phyloP scores from a whole-genome alignment of 2,888 invertebrate genomes.

The Acanthoscelides obtectus region DNA sequence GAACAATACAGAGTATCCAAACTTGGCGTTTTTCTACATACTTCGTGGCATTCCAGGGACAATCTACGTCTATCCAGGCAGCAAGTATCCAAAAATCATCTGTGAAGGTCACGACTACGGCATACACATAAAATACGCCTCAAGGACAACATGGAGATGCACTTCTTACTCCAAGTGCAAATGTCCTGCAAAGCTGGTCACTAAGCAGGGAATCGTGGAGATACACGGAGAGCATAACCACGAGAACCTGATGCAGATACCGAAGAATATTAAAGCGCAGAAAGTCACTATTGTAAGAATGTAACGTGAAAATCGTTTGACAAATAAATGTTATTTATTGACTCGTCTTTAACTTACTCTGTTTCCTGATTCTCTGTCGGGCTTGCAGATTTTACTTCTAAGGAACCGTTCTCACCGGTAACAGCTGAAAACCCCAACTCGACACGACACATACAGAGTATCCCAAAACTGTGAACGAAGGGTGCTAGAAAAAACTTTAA shows the following conservation, averaged over 20 bases:
- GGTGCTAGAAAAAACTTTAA: too few relatives aligned
- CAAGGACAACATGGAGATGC: constrained; percentile 29
- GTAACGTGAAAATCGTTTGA: background rate
- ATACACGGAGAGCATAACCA: constrained; percentile 28
- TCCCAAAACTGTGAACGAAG: too few relatives aligned
- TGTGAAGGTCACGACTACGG: constrained; percentile 26
- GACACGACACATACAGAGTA: too few relatives aligned
- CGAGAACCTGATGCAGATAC: background rate
- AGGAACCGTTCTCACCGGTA: too few relatives aligned
- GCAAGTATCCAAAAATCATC: constrained; percentile 31
- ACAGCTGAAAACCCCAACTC: too few relatives aligned
- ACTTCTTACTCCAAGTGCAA: constrained; percentile 24
- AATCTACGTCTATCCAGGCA: constrained; percentile 26
- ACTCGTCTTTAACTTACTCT: too few relatives aligned
- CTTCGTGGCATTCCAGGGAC: constrained; percentile 19
- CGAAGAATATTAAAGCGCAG: background rate
- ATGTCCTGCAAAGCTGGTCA: constrained; percentile 24
- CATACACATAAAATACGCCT: constrained; percentile 22
- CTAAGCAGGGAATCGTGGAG: constrained; percentile 18
- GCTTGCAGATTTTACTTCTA: too few relatives aligned
- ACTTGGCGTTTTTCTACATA: background rate
- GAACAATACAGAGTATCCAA: too few relatives aligned
- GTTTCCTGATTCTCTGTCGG: too few relatives aligned
- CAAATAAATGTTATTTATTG: too few relatives aligned
- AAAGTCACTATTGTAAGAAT: constrained; percentile 2